phyloP scores from a whole-genome alignment of 1,140 invertebrate genomes.

The Brachionus angularis region DNA sequence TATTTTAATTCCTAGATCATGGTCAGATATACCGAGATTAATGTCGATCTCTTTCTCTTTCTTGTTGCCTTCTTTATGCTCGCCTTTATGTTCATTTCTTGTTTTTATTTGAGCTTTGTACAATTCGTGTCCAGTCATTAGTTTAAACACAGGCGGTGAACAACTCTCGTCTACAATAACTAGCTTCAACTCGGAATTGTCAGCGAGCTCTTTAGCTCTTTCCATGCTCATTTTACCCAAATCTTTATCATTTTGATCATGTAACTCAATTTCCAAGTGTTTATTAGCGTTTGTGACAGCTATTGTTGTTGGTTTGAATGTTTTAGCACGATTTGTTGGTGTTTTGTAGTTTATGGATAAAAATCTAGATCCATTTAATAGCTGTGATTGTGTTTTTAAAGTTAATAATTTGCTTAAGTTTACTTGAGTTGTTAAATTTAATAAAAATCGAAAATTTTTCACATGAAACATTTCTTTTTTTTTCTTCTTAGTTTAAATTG shows the following conservation, averaged over 20 bases:
- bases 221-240: constrained; percentile 8
- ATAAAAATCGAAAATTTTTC: too few relatives aligned
- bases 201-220: constrained; percentile 11
- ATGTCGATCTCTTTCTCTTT: constrained; percentile 42
- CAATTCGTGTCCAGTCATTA: constrained; percentile 37
- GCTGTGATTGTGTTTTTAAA: too few relatives aligned
- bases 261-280: constrained; percentile 2
- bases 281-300: constrained; percentile 40
- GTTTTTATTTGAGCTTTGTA: constrained; percentile 33
- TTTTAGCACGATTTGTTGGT: constrained; percentile 23
- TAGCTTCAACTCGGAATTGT: constrained; percentile 1
- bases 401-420: too few relatives aligned
- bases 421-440: too few relatives aligned
- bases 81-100: too few relatives aligned
- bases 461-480: too few relatives aligned
- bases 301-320: constrained; percentile 34
- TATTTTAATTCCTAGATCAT: constrained; percentile 37
- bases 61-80: background rate
- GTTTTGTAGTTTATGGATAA: constrained; percentile 34
- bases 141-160: constrained; percentile 28
- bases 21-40: constrained; percentile 32
- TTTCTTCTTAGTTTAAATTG: too few relatives aligned
- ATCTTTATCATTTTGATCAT: background rate
- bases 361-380: too few relatives aligned
- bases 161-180: constrained; percentile 29